A percentile compares a stretch with the other conserved stretches of the same genome.
Evolutionary conservation across 2,113 vertebrate genomes (phyloP).

Genomic region (Corythaixoides concolor): DNA sequence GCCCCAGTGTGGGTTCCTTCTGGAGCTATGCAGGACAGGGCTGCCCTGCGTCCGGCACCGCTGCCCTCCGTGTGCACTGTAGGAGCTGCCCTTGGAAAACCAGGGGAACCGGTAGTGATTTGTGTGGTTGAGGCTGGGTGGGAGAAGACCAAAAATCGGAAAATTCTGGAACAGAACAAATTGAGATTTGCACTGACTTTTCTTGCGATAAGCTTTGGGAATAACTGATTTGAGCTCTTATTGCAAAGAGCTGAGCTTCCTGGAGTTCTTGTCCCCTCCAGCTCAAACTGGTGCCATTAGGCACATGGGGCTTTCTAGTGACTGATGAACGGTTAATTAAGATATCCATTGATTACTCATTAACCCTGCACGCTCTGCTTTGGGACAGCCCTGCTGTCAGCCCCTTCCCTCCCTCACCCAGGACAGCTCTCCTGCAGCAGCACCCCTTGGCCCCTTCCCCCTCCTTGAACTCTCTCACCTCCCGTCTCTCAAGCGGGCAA

Average conservation of each 20-base stretch:
- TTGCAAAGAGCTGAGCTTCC: neutral
- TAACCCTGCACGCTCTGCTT: neutral
- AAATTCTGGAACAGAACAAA: neutral
- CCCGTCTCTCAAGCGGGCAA: neutral
- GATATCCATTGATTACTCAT: neutral
- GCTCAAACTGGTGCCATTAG: neutral
- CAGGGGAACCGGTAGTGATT: too few relatives aligned
- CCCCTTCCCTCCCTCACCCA: accelerated
- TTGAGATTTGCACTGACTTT: neutral
- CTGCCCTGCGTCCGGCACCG: neutral
- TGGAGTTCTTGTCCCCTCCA: neutral
- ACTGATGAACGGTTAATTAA: neutral
- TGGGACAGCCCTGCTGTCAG: neutral
- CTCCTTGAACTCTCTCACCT: neutral
- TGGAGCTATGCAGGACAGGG: accelerated
- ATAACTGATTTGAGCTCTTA: neutral
- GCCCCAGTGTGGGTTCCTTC: too few relatives aligned
- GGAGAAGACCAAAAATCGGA: neutral
- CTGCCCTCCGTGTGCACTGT: accelerated
- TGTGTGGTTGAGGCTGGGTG: accelerated
- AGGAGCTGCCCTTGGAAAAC: neutral
- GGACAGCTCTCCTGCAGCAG: neutral
- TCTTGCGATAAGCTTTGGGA: neutral
- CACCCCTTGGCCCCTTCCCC: neutral
- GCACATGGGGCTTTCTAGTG: neutral